Conservation (phyloP, 35 echinoderm and acorn worm genomes). For the Diadema setosum region DNA sequence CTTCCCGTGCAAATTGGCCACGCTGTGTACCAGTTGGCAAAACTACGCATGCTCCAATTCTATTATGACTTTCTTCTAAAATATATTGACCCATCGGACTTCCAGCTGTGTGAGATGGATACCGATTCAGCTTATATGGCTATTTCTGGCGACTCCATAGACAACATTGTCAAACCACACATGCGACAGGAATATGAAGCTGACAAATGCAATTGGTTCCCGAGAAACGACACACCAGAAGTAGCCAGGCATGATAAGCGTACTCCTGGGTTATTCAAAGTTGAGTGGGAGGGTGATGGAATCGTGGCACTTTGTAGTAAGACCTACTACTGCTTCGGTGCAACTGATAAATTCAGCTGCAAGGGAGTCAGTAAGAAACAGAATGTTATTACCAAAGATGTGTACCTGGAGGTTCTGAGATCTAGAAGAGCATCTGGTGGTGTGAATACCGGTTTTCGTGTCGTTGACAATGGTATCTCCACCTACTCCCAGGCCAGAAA, state of each 20-base stretch:
- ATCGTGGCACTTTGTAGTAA: constrained; percentile 24
- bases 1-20: background rate
- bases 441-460: background rate
- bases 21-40: background rate
- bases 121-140: constrained; percentile 28
- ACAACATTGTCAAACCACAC: background rate
- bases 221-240: background rate
- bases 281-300: constrained; percentile 55
- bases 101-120: constrained; percentile 26
- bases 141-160: background rate
- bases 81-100: background rate
- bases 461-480: too few species aligned
- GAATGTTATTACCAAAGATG: background rate
- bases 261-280: constrained; percentile 49
- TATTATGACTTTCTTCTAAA: background rate
- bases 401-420: background rate
- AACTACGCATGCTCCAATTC: background rate
- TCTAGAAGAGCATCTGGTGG: background rate
- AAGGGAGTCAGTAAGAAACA: background rate
- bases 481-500: too few species aligned
- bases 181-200: background rate
- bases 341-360: background rate
- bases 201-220: constrained; percentile 8
- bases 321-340: background rate
- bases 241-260: background rate